These are phyloP conservation scores for Alces alces DNA, from an alignment of 2,113 vertebrate genomes.

Conservation along the genomic window DNA sequence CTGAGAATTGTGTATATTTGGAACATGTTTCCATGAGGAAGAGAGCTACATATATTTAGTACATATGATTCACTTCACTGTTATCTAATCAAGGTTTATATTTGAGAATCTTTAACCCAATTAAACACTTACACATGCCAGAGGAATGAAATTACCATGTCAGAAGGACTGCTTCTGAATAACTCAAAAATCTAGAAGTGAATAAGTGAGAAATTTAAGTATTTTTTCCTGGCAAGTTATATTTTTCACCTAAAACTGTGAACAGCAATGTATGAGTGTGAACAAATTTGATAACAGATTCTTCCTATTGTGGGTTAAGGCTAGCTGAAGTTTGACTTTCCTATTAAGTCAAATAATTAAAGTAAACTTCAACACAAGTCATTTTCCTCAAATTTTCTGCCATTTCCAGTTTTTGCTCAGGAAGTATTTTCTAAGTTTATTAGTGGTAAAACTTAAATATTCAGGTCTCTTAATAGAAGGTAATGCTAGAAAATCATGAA, in stretches of 20 bases:
- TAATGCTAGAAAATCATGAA: not conserved
- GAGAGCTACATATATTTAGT: not conserved
- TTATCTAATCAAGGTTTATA: not conserved
- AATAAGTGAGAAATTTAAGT: not conserved
- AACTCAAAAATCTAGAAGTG: not conserved
- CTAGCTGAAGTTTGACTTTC: not conserved
- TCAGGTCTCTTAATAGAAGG: not conserved
- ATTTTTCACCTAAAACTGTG: conserved; percentile 1
- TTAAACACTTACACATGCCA: not conserved
- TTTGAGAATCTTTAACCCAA: not conserved
- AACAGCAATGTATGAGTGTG: not conserved
- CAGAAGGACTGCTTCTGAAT: not conserved
- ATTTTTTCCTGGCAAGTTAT: not conserved
- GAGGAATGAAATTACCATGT: not conserved
- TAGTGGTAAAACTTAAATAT: not conserved
- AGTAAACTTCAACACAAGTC: not conserved
- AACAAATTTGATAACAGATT: not conserved
- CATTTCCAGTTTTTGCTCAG: not conserved
- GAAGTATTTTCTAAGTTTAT: not conserved
- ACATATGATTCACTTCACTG: not conserved
- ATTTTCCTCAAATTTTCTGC: not conserved
- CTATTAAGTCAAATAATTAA: not conserved
- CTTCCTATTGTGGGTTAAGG: not conserved
- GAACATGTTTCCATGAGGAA: not conserved
- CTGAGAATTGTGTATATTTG: not conserved